Conservation (phyloP, 2,888 invertebrate genomes). For the Tyria jacobaeae region DNA sequence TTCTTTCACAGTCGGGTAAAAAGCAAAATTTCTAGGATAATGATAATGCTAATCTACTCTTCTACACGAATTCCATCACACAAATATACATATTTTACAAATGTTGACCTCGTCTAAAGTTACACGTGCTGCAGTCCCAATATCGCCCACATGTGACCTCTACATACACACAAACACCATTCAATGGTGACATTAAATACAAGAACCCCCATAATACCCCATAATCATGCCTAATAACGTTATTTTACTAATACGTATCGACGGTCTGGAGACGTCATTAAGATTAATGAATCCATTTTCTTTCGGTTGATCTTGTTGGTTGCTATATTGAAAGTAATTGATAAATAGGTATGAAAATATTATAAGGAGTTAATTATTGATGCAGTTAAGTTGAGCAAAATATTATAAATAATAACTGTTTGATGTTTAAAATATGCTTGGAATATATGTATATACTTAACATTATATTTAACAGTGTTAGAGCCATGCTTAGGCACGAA, state of each 20-base stretch:
- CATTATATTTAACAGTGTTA: no score
- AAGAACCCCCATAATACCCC: slow-evolving; percentile 36
- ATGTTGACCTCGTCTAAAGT: slow-evolving; percentile 28
- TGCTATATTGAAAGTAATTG: not conserved
- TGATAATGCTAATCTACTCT: not conserved
- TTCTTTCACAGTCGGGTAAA: not conserved
- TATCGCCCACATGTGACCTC: slow-evolving; percentile 42
- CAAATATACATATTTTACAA: not conserved
- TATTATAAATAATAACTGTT: not conserved
- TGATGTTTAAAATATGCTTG: no score
- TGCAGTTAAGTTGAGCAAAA: not conserved
- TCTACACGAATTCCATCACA: not conserved
- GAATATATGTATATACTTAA: no score
- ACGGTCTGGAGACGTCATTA: slow-evolving; percentile 36
- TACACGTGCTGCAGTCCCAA: slow-evolving; percentile 39
- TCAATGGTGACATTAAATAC: slow-evolving; percentile 20
- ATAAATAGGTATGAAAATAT: not conserved
- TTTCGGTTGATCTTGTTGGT: slow-evolving; percentile 1
- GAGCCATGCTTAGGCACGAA: no score
- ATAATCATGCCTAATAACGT: slow-evolving; percentile 41
- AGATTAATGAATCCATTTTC: slow-evolving; percentile 3
- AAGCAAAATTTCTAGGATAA: not conserved
- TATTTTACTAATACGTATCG: slow-evolving; percentile 36
- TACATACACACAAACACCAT: slow-evolving; percentile 18
- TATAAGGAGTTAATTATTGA: not conserved